phyloP scores from a whole-genome alignment of 1,140 invertebrate genomes.

The Drepana arcuata region DNA sequence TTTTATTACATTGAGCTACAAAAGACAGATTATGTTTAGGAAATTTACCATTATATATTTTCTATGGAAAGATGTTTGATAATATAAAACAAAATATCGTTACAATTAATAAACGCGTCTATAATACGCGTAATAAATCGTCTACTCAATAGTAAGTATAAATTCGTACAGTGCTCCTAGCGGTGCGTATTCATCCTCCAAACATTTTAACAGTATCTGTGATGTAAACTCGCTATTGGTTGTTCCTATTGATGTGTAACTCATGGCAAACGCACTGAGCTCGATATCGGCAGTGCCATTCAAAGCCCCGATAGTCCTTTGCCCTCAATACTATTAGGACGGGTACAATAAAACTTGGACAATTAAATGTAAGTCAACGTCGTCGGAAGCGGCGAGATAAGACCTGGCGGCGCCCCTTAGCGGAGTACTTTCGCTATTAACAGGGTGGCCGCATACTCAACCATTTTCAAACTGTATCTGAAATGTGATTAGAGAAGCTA shows the following conservation, averaged over 20 bases:
- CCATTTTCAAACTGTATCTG: conserved; percentile 24
- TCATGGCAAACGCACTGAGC: conserved; percentile 1
- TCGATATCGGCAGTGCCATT: conserved; percentile 17
- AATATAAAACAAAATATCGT: conserved; percentile 6
- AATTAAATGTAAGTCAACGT: conserved; percentile 60
- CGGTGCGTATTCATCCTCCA: too few species aligned
- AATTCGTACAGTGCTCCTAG: too few species aligned
- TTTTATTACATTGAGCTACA: too few species aligned
- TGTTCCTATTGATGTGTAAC: too few species aligned
- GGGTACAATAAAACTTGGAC: conserved; percentile 61
- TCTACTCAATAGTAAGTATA: too few species aligned
- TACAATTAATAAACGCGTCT: not conserved
- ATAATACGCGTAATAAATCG: too few species aligned
- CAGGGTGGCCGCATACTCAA: conserved; percentile 30
- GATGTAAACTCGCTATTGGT: too few species aligned
- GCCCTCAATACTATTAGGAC: conserved; percentile 36
- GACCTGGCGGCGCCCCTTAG: conserved; percentile 43
- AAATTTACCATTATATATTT: too few species aligned
- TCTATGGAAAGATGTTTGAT: too few species aligned
- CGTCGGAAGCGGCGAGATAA: conserved; percentile 51
- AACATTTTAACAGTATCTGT: too few species aligned
- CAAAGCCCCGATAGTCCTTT: conserved; percentile 19
- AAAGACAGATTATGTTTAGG: too few species aligned
- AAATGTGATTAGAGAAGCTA: conserved; percentile 33
- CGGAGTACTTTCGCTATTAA: conserved; percentile 52